These are phyloP conservation scores for Slavum lentiscoides DNA, from an alignment of 2,888 invertebrate species.

Conservation along the genomic window DNA sequence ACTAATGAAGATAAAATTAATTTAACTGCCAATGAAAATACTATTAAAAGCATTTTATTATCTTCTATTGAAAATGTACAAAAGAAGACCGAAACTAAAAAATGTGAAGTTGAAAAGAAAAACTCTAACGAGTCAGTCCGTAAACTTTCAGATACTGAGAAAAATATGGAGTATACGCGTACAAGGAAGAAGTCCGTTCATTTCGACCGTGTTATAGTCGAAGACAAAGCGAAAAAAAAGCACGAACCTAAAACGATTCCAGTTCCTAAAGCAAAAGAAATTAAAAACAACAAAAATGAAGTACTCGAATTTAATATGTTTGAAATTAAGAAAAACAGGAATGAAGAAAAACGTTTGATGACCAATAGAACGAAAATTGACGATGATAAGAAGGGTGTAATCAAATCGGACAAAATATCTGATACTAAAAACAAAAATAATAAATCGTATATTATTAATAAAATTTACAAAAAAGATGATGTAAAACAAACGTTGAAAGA, in stretches of 20 bases:
- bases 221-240: conserved; percentile 26
- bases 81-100: neutral
- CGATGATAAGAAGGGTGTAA: conserved; percentile 55
- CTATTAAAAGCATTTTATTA: neutral
- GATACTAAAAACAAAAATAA: conserved; percentile 52
- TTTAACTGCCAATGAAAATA: neutral
- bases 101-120: neutral
- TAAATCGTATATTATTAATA: conserved; percentile 59
- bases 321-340: neutral
- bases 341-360: neutral
- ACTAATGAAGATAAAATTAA: neutral
- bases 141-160: conserved; percentile 59
- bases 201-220: conserved; percentile 7
- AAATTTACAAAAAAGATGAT: conserved; percentile 60
- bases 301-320: no score
- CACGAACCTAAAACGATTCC: neutral
- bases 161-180: conserved; percentile 58
- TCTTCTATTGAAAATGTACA: neutral
- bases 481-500: no score
- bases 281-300: neutral
- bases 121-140: neutral
- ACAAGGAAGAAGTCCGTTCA: conserved; percentile 1
- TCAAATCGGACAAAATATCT: neutral
- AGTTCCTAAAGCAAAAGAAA: neutral
- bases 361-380: conserved; percentile 24